Percentiles rank a stretch among this genome's conserved stretches.
Evolutionary conservation across 2,113 vertebrate species (phyloP).

Genomic region (Lophotis ruficrista): DNA sequence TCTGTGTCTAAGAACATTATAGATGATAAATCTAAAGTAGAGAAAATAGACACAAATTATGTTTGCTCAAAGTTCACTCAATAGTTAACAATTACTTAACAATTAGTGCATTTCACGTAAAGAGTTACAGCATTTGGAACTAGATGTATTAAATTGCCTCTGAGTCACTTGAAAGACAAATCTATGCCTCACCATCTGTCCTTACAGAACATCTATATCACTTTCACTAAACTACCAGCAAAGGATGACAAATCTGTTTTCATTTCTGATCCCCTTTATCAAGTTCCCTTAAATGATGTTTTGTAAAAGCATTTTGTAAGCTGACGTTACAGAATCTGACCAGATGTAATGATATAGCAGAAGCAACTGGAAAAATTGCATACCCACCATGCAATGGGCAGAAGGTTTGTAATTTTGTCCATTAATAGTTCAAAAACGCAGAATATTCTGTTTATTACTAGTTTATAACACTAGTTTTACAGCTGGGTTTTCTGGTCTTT

Average conservation of each 20-base stretch:
- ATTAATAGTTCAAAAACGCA: constrained; percentile 18
- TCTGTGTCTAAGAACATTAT: background rate
- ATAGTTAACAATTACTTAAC: background rate
- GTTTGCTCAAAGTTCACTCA: background rate
- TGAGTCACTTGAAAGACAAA: constrained; percentile 30
- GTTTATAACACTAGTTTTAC: constrained; percentile 40
- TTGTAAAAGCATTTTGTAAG: constrained; percentile 21
- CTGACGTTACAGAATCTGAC: background rate
- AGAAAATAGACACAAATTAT: background rate
- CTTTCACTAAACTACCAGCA: constrained; percentile 40
- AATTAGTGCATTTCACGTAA: background rate
- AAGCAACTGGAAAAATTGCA: constrained; percentile 14
- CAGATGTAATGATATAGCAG: background rate
- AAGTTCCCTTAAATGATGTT: constrained; percentile 1
- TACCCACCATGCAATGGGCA: background rate
- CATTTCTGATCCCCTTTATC: constrained; percentile 35
- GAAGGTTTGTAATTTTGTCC: constrained; percentile 8
- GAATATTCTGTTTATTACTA: constrained; percentile 8
- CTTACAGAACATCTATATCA: constrained; percentile 1
- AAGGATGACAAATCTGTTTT: constrained; percentile 37
- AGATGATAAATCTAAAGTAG: background rate
- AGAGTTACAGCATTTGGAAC: background rate
- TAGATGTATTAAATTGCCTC: constrained; percentile 3
- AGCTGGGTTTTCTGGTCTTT: constrained; percentile 16
- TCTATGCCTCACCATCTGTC: constrained; percentile 45